Percentiles rank a stretch among this genome's conserved stretches.
phyloP scores from a whole-genome alignment of 2,888 invertebrate genomes.

The Choristoneura rosaceana region DNA sequence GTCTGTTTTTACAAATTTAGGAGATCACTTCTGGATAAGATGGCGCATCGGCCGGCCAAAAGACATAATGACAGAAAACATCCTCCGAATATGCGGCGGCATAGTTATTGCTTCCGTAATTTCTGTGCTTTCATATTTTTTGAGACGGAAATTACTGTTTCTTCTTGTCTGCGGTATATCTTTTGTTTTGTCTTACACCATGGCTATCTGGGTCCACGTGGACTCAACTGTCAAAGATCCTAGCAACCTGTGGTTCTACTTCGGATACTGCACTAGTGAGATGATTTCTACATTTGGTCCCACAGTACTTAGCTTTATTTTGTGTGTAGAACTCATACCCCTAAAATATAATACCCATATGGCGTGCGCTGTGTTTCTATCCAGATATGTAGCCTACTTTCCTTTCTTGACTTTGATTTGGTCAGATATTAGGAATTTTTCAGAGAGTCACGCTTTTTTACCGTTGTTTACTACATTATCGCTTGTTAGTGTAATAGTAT shows the following conservation, averaged over 20 bases:
- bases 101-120: not conserved
- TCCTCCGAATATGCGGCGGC: not conserved
- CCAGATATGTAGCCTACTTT: not conserved
- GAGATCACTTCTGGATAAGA: not conserved
- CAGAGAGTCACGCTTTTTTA: not conserved
- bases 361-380: not conserved
- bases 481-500: not conserved
- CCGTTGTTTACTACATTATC: not conserved
- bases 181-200: not conserved
- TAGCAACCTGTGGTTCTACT: not conserved
- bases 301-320: not conserved
- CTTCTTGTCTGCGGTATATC: not conserved
- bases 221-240: not conserved
- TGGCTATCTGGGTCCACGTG: not conserved
- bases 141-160: not conserved
- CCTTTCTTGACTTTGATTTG: not conserved
- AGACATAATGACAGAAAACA: not conserved
- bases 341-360: constrained; percentile 6
- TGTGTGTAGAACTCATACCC: not conserved
- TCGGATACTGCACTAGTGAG: not conserved
- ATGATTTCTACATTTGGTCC: not conserved
- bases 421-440: not conserved
- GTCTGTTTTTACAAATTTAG: not conserved
- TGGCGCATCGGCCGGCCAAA: not conserved
- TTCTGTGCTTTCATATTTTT: not conserved